Evolutionary conservation across 35 echinoderm and acorn worm species (phyloP).

Genomic region (Diadema setosum): DNA sequence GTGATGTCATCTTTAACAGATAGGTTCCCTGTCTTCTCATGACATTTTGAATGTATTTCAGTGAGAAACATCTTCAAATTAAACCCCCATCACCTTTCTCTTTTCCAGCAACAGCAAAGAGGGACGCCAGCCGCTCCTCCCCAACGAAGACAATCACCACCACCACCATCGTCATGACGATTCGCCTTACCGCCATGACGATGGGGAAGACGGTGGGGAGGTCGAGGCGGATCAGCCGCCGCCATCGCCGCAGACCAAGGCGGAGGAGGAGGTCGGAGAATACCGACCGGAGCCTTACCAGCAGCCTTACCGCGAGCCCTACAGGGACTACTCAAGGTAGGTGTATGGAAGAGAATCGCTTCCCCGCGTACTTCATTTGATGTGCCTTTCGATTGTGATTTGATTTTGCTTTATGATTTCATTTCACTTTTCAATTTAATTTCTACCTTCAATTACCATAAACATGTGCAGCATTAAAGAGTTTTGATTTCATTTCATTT

Average conservation of each 20-base stretch:
- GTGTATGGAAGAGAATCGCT: too few relatives aligned
- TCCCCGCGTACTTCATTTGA: too few relatives aligned
- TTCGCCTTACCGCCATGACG: conserved; percentile 21
- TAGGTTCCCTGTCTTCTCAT: background rate
- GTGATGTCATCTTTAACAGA: too few relatives aligned
- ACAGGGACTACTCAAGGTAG: conserved; percentile 91
- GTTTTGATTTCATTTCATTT: too few relatives aligned
- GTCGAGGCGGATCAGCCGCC: background rate
- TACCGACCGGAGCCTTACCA: conserved; percentile 77
- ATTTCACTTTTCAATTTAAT: too few relatives aligned
- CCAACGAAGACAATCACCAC: conserved; percentile 34
- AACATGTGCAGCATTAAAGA: too few relatives aligned
- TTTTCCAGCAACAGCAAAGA: background rate
- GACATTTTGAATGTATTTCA: background rate
- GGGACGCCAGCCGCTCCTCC: conserved; percentile 28
- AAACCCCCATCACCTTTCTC: background rate
- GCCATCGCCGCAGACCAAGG: background rate
- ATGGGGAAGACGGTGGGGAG: conserved; percentile 30
- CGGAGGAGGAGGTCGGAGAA: conserved; percentile 22
- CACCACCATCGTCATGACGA: conserved; percentile 8
- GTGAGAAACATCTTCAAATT: background rate
- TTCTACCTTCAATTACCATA: too few relatives aligned
- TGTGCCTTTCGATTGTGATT: too few relatives aligned
- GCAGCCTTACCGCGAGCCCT: conserved; percentile 86
- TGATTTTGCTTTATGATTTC: too few relatives aligned